A percentile compares a stretch with the other conserved stretches of the same genome.
These are phyloP conservation scores for Phyllotreta striolata DNA, from an alignment of 2,888 invertebrate genomes.

Conservation along the genomic window DNA sequence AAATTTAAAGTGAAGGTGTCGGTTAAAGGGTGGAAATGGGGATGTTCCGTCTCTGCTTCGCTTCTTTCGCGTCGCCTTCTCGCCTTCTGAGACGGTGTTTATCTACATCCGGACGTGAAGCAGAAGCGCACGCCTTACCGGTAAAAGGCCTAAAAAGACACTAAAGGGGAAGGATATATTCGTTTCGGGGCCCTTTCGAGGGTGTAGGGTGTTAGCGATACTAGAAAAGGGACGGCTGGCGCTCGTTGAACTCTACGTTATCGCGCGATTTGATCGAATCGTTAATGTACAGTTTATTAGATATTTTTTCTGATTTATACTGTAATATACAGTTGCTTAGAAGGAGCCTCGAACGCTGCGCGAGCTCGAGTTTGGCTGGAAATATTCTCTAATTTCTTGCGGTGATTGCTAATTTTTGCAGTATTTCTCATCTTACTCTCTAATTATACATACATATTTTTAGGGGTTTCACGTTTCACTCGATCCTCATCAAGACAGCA, in stretches of 20 bases:
- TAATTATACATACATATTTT: too few relatives aligned
- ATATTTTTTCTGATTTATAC: neutral
- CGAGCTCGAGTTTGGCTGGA: neutral
- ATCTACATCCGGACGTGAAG: constrained; percentile 35
- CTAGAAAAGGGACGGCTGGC: constrained; percentile 30
- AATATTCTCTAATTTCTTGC: too few relatives aligned
- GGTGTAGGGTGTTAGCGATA: constrained; percentile 37
- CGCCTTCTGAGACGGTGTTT: constrained; percentile 35
- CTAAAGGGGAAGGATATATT: constrained; percentile 37
- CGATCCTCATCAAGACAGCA: too few relatives aligned
- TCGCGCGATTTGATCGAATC: constrained; percentile 15
- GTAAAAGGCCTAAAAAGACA: constrained; percentile 38
- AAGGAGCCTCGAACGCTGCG: neutral
- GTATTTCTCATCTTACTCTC: too few relatives aligned
- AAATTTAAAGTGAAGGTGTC: too few relatives aligned
- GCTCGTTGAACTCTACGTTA: constrained; percentile 6
- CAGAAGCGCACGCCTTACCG: constrained; percentile 30
- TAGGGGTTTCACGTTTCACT: too few relatives aligned
- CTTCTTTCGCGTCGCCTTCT: constrained; percentile 18
- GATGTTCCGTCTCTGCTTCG: neutral
- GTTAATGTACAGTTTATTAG: neutral
- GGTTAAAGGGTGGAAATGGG: constrained; percentile 3
- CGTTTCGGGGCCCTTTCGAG: constrained; percentile 32
- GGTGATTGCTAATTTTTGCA: too few relatives aligned
- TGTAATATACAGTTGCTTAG: neutral